phyloP scores from a whole-genome alignment of 2,888 invertebrate species.

The Limenitis camilla region DNA sequence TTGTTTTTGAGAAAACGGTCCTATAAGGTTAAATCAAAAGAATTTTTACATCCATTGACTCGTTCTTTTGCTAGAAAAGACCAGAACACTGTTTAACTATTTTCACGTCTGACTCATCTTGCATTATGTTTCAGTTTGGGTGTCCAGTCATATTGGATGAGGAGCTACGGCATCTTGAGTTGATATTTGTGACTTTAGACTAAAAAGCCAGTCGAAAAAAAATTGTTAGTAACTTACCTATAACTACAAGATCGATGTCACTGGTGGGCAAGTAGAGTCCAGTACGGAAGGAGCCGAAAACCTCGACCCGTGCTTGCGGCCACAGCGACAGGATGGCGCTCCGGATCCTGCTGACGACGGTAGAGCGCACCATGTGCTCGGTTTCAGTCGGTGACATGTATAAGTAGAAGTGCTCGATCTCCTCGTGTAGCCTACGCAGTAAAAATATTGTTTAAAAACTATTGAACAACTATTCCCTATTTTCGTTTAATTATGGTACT shows the following conservation, averaged over 20 bases:
- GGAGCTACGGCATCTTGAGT: too few relatives aligned
- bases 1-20: too few relatives aligned
- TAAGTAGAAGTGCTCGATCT: constrained; percentile 96
- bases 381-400: constrained; percentile 96
- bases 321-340: constrained; percentile 90
- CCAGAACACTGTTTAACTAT: too few relatives aligned
- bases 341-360: constrained; percentile 92
- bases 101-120: too few relatives aligned
- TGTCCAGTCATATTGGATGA: too few relatives aligned
- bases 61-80: too few relatives aligned
- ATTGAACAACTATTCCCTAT: too few relatives aligned
- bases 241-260: constrained; percentile 79
- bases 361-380: constrained; percentile 90
- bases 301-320: constrained; percentile 95
- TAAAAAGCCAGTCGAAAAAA: neutral
- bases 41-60: too few relatives aligned
- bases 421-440: constrained; percentile 88
- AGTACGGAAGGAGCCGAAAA: constrained; percentile 98
- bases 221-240: constrained; percentile 59
- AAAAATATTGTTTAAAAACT: neutral
- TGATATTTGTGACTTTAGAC: neutral
- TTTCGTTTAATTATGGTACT: too few relatives aligned
- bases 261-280: constrained; percentile 98
- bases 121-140: too few relatives aligned
- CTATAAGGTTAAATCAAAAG: too few relatives aligned